Evolutionary conservation across 2,888 invertebrate genomes (phyloP), one percentile per base, ranked within the genome.

Genomic region (Lochmaea crataegi): DNA sequence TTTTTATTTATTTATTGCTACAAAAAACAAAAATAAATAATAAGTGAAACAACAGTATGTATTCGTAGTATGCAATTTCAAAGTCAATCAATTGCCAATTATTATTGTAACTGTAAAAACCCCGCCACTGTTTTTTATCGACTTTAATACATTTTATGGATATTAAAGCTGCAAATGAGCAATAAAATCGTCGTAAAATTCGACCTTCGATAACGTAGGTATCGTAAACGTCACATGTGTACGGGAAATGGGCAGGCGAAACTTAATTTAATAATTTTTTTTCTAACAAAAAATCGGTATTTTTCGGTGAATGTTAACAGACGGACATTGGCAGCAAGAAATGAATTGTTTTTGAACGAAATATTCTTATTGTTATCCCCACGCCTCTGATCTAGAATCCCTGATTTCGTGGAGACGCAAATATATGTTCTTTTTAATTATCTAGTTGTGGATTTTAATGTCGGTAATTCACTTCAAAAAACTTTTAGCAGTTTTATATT

Each of bases 101-200:
- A 48, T n/a, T 14, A 14, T 48, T 12, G 4, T 4, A 48, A n/a
- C 45, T n/a, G 14, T 22, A 22, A 58, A 22, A 58, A 14, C 14
- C 10, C 16, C 42, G 16, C 61, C 42, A 41, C 16, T 42, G 58
- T 26, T 18, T 56, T 56, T 22, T 48, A 60, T 60, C 41, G 42
- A 56, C 57, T 64, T 65, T 38, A 22, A 51, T 61, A 63, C 68
- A 63, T 68, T 68, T 70, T 64, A 64, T 45, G 42, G 64, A 65
- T 42, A 63, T 64, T 70, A 64, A 70, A 70, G 63, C 68, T 53
- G 70, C 64, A 74, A 76, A 78, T 76, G 72, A 74, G 77, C 72
- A 73, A 80, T 80, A 80, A 80, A 80, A 80, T 66, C 61, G 76
- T 74, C 66, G 73, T 80, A 79, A 80, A 79, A 71, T 65, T 72